Evolutionary conservation across 2,797 vertebrate species (phyloP), one percentile per base, ranked within the genome.

Genomic region (Uromys caudimaculatus): DNA sequence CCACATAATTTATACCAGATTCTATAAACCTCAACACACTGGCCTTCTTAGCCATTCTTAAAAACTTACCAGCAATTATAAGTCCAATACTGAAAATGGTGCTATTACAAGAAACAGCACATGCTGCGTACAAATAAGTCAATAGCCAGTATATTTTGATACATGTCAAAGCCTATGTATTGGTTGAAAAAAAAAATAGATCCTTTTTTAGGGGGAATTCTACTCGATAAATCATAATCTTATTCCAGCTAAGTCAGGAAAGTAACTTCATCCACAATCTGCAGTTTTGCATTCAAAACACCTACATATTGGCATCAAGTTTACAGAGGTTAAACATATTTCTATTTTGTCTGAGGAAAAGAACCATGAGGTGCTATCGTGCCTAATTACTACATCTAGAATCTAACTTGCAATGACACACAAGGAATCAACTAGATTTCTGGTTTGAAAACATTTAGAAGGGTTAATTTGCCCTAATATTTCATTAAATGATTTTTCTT

Each of bases 261-360:
- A 97, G 41, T 93, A 93, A 89, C 92, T 95, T 96, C 58, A 96
- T 92, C 54, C 90, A 71, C 89, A 97, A 90, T 93, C 94, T 83
- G 96, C 84, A 92, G 95, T 91, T 95, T 96, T 86, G 83, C 62
- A 96, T 98, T 95, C 95, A 96, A 97, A 98, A 93, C 58, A 98
- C 85, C 97, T 89, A 96, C 41, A 77, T 97, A 89, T 97, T 85
- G 58, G 71, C 95, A 92, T 97, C 96, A 96, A 56, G 89, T 96
- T 58, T 87, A 93, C 93, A 93, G 69, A 96, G 29, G 1, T 0
- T 96, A 95, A 78, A 86, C 90, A 84, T 91, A 95, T 97, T 92
- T 97, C 47, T 69, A 88, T 52, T 96, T 94, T 96, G 83, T 81
- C 21, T 2, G 77, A 96, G 95, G 52, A 97, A 97, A 98, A 98